Percentiles rank a stretch among this genome's conserved stretches.
Conservation (phyloP, 1,140 invertebrate genomes). For the Lasioglossum albipes region DNA sequence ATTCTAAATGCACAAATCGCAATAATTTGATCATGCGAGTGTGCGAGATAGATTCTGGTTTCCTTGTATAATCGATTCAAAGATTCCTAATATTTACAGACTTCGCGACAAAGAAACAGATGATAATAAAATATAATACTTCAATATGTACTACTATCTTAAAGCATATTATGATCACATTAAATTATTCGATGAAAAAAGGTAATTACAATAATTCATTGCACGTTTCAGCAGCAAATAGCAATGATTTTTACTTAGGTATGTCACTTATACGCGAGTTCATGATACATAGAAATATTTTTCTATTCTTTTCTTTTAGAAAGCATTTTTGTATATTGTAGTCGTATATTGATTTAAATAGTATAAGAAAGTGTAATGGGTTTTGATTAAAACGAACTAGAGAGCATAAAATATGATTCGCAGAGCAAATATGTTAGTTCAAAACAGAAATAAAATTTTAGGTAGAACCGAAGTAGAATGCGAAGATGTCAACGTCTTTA, state of each 20-base stretch:
- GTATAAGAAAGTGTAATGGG: constrained; percentile 1
- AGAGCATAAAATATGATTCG: constrained; percentile 12
- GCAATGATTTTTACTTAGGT: constrained; percentile 12
- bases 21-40: constrained; percentile 32
- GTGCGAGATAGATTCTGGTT: constrained; percentile 24
- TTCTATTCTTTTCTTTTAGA: constrained; percentile 4
- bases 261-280: constrained; percentile 23
- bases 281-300: constrained; percentile 7
- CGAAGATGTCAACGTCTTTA: constrained; percentile 29
- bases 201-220: constrained; percentile 52
- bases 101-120: constrained; percentile 39
- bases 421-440: background rate
- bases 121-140: constrained; percentile 56
- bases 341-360: background rate
- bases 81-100: constrained; percentile 45
- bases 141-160: constrained; percentile 49
- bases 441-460: background rate
- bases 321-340: background rate
- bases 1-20: constrained; percentile 23
- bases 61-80: constrained; percentile 29
- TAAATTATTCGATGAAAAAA: constrained; percentile 55
- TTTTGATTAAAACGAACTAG: constrained; percentile 29
- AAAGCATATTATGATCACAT: constrained; percentile 62
- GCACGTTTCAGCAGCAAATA: constrained; percentile 44
- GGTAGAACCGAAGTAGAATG: constrained; percentile 20